Conservation (phyloP, 2,113 vertebrate species). For the Oxygymnocypris stewartii region DNA sequence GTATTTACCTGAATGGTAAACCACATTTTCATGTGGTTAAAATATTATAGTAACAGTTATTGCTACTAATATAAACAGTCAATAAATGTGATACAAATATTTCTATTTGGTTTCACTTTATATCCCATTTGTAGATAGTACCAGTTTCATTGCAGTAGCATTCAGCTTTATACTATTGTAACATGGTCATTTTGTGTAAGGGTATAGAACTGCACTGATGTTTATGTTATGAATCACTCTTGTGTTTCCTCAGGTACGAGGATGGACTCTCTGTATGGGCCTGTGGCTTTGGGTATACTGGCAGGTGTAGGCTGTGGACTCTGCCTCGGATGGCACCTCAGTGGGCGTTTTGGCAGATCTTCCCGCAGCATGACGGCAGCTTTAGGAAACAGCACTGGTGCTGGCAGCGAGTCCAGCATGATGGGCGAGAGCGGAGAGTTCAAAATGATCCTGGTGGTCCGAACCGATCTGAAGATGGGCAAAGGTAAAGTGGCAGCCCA, state of each 20-base stretch:
- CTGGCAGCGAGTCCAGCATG: slow-evolving; percentile 66
- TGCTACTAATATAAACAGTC: background rate
- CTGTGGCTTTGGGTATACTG: slow-evolving; percentile 72
- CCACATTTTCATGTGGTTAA: background rate
- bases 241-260: slow-evolving; percentile 12
- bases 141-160: background rate
- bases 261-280: slow-evolving; percentile 78
- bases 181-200: background rate
- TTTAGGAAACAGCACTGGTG: slow-evolving; percentile 34
- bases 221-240: background rate
- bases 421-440: slow-evolving; percentile 90
- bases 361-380: background rate
- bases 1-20: background rate
- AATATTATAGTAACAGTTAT: background rate
- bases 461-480: slow-evolving; percentile 94
- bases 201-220: background rate
- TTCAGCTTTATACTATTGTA: background rate
- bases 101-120: background rate
- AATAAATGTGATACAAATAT: background rate
- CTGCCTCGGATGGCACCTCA: slow-evolving; percentile 86
- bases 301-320: slow-evolving; percentile 84
- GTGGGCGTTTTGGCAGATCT: slow-evolving; percentile 59
- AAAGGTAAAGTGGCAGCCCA: slow-evolving; percentile 95
- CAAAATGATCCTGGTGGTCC: slow-evolving; percentile 92
- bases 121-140: background rate